Conservation (phyloP, 2,113 vertebrate species). For the Archocentrus centrarchus region DNA sequence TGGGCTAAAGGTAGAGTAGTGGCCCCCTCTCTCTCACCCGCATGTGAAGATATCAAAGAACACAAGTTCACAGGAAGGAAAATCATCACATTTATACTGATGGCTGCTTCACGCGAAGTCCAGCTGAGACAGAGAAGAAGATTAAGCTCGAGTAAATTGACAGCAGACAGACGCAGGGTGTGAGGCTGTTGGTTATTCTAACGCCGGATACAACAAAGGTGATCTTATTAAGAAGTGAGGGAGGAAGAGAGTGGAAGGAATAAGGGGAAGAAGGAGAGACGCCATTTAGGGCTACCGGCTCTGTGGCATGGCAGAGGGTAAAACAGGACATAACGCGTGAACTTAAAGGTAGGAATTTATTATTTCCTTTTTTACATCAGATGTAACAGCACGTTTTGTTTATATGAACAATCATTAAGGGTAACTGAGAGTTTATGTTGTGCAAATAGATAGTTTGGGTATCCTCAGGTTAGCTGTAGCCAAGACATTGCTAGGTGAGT, state of each 20-base stretch:
- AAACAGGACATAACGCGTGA: slow-evolving; percentile 12
- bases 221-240: slow-evolving; percentile 20
- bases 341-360: slow-evolving; percentile 50
- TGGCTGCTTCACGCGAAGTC: neutral
- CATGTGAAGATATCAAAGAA: neutral
- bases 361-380: neutral
- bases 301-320: slow-evolving; percentile 10
- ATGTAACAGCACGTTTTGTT: neutral
- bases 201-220: neutral
- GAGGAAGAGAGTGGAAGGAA: slow-evolving; percentile 13
- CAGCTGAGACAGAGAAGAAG: neutral
- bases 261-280: slow-evolving; percentile 20
- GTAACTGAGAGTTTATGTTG: neutral
- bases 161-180: neutral
- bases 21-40: neutral
- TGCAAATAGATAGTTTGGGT: neutral
- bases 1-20: slow-evolving; percentile 56
- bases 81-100: neutral
- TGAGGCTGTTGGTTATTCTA: neutral
- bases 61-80: neutral
- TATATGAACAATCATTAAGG: neutral
- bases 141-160: neutral
- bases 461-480: neutral
- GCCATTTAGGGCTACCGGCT: slow-evolving; percentile 4
- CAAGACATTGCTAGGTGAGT: neutral